phyloP scores from a whole-genome alignment of 2,113 vertebrate genomes.

The Pterocles orientalis region DNA sequence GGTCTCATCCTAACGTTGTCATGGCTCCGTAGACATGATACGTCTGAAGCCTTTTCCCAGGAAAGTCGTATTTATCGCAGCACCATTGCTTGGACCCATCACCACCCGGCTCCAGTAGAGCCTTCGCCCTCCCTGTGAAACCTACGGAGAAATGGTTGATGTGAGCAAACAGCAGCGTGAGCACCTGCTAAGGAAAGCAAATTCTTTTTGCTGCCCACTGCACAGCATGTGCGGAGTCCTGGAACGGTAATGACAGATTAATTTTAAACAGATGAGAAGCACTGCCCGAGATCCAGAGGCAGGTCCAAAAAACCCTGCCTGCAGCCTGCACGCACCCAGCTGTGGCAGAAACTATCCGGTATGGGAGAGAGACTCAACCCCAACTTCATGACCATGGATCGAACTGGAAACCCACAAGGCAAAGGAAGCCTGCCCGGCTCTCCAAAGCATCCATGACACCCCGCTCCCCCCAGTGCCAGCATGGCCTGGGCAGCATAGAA shows the following conservation, averaged over 20 bases:
- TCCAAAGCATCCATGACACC: neutral
- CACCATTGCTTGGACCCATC: accelerated
- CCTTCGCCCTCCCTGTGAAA: neutral
- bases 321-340: neutral
- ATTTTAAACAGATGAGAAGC: neutral
- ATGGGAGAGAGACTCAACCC: neutral
- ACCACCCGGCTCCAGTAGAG: neutral
- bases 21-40: accelerated
- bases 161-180: neutral
- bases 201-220: neutral
- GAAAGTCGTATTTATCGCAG: neutral
- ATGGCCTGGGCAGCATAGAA: neutral
- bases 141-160: accelerated
- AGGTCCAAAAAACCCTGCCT: accelerated
- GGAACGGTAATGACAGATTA: neutral
- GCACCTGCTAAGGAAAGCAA: neutral
- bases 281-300: neutral
- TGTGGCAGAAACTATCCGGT: neutral
- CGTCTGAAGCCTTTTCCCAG: neutral
- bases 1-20: neutral
- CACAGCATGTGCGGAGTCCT: neutral
- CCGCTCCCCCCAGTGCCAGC: neutral
- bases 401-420: neutral
- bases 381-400: accelerated
- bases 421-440: neutral